Evolutionary conservation across 2,113 vertebrate genomes (phyloP).

Genomic region (Oreochromis tanganicae): DNA sequence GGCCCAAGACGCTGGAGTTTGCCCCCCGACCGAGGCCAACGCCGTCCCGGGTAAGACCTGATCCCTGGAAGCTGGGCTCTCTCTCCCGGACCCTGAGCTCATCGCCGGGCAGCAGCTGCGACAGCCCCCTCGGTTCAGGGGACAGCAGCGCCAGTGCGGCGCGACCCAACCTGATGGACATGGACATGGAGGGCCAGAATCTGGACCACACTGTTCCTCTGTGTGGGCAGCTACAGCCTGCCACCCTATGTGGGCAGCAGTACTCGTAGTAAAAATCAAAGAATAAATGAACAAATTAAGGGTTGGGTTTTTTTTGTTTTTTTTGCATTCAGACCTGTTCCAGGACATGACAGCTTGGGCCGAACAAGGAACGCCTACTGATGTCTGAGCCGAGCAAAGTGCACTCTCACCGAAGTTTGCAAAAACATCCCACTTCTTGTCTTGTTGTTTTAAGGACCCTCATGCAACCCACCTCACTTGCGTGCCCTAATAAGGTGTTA

Average conservation of each 20-base stretch:
- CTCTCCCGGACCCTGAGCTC: constrained; percentile 76
- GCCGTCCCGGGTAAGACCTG: constrained; percentile 70
- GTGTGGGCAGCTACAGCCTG: constrained; percentile 63
- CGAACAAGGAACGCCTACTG: neutral
- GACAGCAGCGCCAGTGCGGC: constrained; percentile 59
- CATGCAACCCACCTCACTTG: constrained; percentile 2
- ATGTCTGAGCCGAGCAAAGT: constrained; percentile 47
- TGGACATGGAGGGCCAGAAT: constrained; percentile 87
- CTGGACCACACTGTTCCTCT: constrained; percentile 81
- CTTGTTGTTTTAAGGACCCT: constrained; percentile 1
- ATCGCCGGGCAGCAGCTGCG: constrained; percentile 78
- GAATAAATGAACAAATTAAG: neutral
- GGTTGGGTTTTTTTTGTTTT: rapidly evolving
- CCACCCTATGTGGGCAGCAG: constrained; percentile 61
- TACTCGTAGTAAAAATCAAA: constrained; percentile 33
- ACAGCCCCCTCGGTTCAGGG: constrained; percentile 72
- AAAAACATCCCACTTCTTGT: constrained; percentile 2
- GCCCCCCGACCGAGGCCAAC: constrained; percentile 82
- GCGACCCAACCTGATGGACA: constrained; percentile 81
- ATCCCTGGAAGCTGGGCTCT: constrained; percentile 84
- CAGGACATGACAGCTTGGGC: neutral
- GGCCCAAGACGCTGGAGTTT: constrained; percentile 86
- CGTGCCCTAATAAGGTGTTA: constrained; percentile 24
- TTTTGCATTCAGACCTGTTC: neutral
- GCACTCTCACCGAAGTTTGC: constrained; percentile 20